Evolutionary conservation across 2,797 vertebrate species (phyloP).

Genomic region (Buphagus erythrorhynchus): DNA sequence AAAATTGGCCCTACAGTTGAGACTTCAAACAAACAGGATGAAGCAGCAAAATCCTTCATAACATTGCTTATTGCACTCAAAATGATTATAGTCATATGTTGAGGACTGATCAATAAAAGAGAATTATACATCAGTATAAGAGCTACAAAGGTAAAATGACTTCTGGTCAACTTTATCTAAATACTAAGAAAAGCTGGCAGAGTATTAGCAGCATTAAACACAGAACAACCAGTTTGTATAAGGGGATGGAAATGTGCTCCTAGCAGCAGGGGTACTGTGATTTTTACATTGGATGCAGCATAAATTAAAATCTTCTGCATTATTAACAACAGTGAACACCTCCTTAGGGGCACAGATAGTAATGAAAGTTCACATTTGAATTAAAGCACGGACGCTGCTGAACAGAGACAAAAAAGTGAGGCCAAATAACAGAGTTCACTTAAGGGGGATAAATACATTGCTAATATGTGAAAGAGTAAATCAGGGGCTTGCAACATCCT

Average conservation of each 20-base stretch:
- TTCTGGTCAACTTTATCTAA: slow-evolving; percentile 40
- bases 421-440: neutral
- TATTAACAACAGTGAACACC: slow-evolving; percentile 24
- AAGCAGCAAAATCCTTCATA: slow-evolving; percentile 48
- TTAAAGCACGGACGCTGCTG: neutral
- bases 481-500: neutral
- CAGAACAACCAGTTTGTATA: neutral
- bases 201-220: neutral
- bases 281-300: slow-evolving; percentile 29
- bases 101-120: slow-evolving; percentile 26
- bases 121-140: slow-evolving; percentile 26
- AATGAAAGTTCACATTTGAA: slow-evolving; percentile 55
- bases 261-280: neutral
- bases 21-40: slow-evolving; percentile 64
- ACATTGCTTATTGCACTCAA: slow-evolving; percentile 26
- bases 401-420: neutral
- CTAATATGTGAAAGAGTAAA: neutral
- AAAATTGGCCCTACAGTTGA: slow-evolving; percentile 68
- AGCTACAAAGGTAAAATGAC: slow-evolving; percentile 36
- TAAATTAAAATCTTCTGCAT: slow-evolving; percentile 59
- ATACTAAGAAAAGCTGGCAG: neutral
- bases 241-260: neutral
- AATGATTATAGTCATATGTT: neutral
- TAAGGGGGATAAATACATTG: neutral
- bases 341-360: slow-evolving; percentile 7